Evolutionary conservation across 1,140 invertebrate species (phyloP).

Genomic region (Achroia grisella): DNA sequence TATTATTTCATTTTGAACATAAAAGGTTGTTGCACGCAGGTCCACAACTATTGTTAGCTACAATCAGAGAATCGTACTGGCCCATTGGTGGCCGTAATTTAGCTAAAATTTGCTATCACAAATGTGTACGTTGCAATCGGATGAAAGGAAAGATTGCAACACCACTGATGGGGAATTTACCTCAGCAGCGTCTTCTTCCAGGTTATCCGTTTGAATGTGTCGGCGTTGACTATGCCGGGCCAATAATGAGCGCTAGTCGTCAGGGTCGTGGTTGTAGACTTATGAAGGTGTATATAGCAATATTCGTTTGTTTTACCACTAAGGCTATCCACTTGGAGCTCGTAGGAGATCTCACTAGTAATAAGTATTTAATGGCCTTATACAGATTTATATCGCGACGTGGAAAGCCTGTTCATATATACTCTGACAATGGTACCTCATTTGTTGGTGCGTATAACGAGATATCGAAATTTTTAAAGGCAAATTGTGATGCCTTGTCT

Average conservation of each 20-base stretch:
- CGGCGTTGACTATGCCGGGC: constrained; percentile 31
- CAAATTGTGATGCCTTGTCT: constrained; percentile 9
- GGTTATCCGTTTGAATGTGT: constrained; percentile 21
- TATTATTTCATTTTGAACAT: constrained; percentile 13
- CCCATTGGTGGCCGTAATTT: constrained; percentile 8
- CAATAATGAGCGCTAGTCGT: constrained; percentile 8
- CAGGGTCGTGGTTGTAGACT: constrained; percentile 16
- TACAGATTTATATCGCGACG: constrained; percentile 18
- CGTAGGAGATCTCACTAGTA: too few species aligned
- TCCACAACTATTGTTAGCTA: constrained; percentile 5
- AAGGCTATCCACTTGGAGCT: constrained; percentile 34
- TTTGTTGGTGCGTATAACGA: too few species aligned
- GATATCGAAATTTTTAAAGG: too few species aligned
- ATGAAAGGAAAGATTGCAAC: constrained; percentile 3
- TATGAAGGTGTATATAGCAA: constrained; percentile 15
- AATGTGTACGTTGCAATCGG: not conserved
- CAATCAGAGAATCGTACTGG: constrained; percentile 10
- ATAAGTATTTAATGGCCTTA: constrained; percentile 17
- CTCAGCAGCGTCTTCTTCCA: not conserved
- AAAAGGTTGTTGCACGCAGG: constrained; percentile 10
- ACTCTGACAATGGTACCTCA: too few species aligned
- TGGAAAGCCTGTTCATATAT: constrained; percentile 29
- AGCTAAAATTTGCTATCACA: constrained; percentile 4
- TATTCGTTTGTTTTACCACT: constrained; percentile 19
- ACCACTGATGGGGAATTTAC: constrained; percentile 13